Percentiles rank a stretch among this genome's conserved stretches.
phyloP scores from a whole-genome alignment of 1,140 invertebrate genomes.

The Drosophila setifemur region DNA sequence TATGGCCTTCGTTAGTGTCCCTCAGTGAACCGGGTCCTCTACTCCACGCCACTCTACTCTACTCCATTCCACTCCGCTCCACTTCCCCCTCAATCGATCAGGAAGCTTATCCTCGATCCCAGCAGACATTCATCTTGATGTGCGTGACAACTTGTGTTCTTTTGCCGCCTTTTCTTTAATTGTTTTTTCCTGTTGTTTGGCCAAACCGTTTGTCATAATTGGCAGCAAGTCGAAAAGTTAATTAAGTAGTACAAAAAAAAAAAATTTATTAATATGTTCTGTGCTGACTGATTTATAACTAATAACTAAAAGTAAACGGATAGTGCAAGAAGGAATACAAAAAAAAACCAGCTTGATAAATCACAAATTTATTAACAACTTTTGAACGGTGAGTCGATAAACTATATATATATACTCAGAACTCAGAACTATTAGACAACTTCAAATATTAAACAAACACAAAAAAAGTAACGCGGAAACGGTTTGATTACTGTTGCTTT shows the following conservation, averaged over 20 bases:
- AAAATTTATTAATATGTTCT: conserved; percentile 6
- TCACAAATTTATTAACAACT: neutral
- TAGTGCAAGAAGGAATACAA: conserved; percentile 12
- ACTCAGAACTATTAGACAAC: too few species aligned
- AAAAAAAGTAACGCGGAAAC: too few species aligned
- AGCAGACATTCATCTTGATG: neutral
- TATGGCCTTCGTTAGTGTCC: neutral
- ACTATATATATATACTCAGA: too few species aligned
- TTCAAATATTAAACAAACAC: neutral
- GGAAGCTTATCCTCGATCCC: neutral
- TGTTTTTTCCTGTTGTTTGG: conserved; percentile 21
- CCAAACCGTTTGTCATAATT: neutral
- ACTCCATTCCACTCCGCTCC: too few species aligned
- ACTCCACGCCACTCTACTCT: too few species aligned
- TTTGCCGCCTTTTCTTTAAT: conserved; percentile 4
- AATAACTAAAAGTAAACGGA: neutral
- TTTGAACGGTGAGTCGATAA: neutral
- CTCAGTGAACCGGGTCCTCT: too few species aligned
- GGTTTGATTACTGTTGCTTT: too few species aligned
- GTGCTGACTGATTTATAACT: neutral
- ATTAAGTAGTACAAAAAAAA: neutral
- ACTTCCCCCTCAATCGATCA: too few species aligned
- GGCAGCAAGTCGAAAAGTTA: conserved; percentile 18
- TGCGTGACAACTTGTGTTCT: conserved; percentile 8
- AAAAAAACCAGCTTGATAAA: too few species aligned